Conservation (phyloP, 2,797 vertebrate species). For the Salarias fasciatus region DNA sequence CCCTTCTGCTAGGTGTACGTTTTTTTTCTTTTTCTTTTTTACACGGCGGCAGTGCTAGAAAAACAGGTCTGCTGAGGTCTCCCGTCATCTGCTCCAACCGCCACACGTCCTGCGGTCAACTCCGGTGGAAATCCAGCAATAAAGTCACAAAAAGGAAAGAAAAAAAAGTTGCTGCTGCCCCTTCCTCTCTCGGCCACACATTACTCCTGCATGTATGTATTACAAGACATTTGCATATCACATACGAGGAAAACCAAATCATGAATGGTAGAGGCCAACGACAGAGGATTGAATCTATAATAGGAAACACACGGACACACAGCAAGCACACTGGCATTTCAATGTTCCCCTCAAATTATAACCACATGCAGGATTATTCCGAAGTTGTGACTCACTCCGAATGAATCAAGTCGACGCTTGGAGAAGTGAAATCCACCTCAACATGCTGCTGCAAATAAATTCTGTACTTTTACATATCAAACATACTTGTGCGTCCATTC, state of each 20-base stretch:
- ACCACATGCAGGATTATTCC: slow-evolving; percentile 68
- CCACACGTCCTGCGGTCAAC: slow-evolving; percentile 38
- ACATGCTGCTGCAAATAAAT: too few species aligned
- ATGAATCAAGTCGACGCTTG: slow-evolving; percentile 13
- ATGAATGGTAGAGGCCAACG: slow-evolving; percentile 40
- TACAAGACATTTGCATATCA: slow-evolving; percentile 19
- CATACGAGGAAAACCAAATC: slow-evolving; percentile 24
- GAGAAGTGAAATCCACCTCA: slow-evolving; percentile 22
- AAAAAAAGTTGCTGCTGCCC: neutral
- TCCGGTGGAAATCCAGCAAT: slow-evolving; percentile 44
- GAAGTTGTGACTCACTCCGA: slow-evolving; percentile 59
- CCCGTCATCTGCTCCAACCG: slow-evolving; percentile 52
- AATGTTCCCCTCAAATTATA: slow-evolving; percentile 59
- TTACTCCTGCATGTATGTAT: slow-evolving; percentile 11
- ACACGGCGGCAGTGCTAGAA: slow-evolving; percentile 37
- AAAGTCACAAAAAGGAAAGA: slow-evolving; percentile 5
- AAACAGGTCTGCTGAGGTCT: slow-evolving; percentile 55
- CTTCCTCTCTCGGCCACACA: slow-evolving; percentile 9
- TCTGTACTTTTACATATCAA: too few species aligned
- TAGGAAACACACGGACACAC: slow-evolving; percentile 28
- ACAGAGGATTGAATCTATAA: slow-evolving; percentile 42
- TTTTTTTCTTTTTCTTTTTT: too few species aligned
- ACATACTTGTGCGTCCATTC: too few species aligned
- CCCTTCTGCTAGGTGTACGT: too few species aligned
- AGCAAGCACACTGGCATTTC: slow-evolving; percentile 31